Evolutionary conservation across 2,888 invertebrate genomes (phyloP), one percentile per base, ranked within the genome.

Genomic region (Neoitamus cyanurus): DNA sequence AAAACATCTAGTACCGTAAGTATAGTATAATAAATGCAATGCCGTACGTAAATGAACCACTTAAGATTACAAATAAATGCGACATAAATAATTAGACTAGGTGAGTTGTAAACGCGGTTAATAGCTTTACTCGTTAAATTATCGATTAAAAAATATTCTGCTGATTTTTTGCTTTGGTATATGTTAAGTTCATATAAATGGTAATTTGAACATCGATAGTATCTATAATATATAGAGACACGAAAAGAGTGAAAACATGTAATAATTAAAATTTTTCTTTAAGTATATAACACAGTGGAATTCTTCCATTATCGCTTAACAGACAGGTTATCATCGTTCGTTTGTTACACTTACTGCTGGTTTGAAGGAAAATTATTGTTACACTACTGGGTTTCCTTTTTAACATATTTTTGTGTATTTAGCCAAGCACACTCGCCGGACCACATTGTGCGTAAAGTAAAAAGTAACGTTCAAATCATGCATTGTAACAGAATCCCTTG

Each of bases 191-290:
- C 69, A 69, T 82, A 69, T 82, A 82, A 82, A 82, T 82, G 82
- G 82, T 82, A 82, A 69, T 82, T 82, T 82, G 82, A 82, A 82
- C 82, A 82, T 82, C 82, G 82, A 82, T 82, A 82, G 82, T 82
- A 82, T 82, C 82, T 82, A 82, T 82, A 82, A 82, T 82, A 82
- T 82, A 69, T 36, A 82, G 82, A 82, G 69, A 82, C 82, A 69
- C 58, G 80, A 80, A 82, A 82, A 82, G 82, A 82, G 82, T 82
- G 37, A 82, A 82, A 82, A 82, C 82, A 82, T 82, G 68, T 82
- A 82, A 82, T 82, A 82, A 82, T 82, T 69, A 82, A 82, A 82
- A 37, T 82, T 82, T 80, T 75, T 75, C 36, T 80, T 82, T 82
- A 69, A 37, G 68, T 82, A 69, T 82, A 69, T 82, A 82, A 82